phyloP scores from a whole-genome alignment of 30 jellyfish, hydroid and myxozoan species.

The Chrysaora quinquecirrha region DNA sequence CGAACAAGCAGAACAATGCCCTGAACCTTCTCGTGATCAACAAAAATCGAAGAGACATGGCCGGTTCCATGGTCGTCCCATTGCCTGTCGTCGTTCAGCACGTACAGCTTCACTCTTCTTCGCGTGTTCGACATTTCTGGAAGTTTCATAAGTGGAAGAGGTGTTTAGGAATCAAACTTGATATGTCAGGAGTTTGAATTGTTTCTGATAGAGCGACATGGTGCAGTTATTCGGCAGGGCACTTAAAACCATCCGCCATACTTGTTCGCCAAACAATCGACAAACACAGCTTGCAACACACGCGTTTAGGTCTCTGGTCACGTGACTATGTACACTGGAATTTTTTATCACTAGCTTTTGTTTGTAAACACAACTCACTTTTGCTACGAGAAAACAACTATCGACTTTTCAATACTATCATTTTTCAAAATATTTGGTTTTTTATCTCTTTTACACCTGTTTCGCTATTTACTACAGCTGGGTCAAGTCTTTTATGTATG shows the following conservation, averaged over 20 bases:
- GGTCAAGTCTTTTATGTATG: too few relatives aligned
- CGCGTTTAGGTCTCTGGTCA: conserved; percentile 31
- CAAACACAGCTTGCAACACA: conserved; percentile 77
- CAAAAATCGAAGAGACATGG: conserved; percentile 89
- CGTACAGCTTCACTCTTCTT: conserved; percentile 95
- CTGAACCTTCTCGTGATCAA: conserved; percentile 74
- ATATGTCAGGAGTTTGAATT: neutral
- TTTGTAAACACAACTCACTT: conserved; percentile 17
- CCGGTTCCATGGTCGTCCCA: conserved; percentile 99
- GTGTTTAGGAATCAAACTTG: conserved; percentile 29
- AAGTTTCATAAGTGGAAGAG: conserved; percentile 66
- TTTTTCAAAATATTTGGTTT: too few relatives aligned
- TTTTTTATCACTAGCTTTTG: too few relatives aligned
- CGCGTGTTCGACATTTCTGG: conserved; percentile 97
- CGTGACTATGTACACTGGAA: conserved; percentile 3
- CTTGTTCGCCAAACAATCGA: conserved; percentile 64
- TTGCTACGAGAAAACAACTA: too few relatives aligned
- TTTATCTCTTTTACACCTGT: too few relatives aligned
- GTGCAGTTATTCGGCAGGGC: neutral
- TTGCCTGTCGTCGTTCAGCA: conserved; percentile 93
- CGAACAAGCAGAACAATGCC: conserved; percentile 91
- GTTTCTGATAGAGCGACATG: neutral
- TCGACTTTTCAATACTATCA: too few relatives aligned
- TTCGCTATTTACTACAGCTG: too few relatives aligned
- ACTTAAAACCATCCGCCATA: conserved; percentile 58